A percentile compares a stretch with the other conserved stretches of the same genome.
These are phyloP conservation scores for Coracopsis vasa DNA, from an alignment of 2,113 vertebrate species.

Conservation along the genomic window DNA sequence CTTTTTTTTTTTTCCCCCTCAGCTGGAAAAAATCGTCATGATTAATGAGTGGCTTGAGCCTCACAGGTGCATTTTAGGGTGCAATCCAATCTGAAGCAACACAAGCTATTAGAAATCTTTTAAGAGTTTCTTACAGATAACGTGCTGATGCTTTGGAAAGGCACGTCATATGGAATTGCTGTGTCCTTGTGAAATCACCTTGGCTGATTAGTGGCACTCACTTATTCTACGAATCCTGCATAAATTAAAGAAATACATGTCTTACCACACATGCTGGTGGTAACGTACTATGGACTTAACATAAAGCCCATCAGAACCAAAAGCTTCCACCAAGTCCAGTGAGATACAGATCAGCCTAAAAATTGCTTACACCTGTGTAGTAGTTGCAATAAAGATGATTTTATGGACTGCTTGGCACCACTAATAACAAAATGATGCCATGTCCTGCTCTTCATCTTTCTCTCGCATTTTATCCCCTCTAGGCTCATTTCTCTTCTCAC, in stretches of 20 bases:
- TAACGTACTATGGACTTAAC: neutral
- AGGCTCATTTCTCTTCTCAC: neutral
- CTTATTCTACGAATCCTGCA: neutral
- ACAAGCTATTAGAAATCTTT: neutral
- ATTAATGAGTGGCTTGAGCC: neutral
- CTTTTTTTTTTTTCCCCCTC: neutral
- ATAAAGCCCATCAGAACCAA: neutral
- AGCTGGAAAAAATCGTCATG: neutral
- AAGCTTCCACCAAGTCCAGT: neutral
- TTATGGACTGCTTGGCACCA: neutral
- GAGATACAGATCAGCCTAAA: neutral
- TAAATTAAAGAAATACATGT: neutral
- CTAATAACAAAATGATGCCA: neutral
- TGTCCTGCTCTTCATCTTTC: neutral
- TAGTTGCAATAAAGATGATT: neutral
- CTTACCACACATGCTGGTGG: fast-evolving
- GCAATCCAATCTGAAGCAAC: neutral
- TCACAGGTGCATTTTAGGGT: neutral
- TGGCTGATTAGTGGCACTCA: neutral
- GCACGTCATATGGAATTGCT: neutral
- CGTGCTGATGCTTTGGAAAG: neutral
- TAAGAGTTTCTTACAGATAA: neutral
- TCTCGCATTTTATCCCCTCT: neutral
- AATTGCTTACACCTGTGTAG: neutral
- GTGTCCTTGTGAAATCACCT: neutral